Percentiles rank a stretch among this genome's conserved stretches.
Conservation (phyloP, 2,888 invertebrate genomes). For the Diadromus collaris region DNA sequence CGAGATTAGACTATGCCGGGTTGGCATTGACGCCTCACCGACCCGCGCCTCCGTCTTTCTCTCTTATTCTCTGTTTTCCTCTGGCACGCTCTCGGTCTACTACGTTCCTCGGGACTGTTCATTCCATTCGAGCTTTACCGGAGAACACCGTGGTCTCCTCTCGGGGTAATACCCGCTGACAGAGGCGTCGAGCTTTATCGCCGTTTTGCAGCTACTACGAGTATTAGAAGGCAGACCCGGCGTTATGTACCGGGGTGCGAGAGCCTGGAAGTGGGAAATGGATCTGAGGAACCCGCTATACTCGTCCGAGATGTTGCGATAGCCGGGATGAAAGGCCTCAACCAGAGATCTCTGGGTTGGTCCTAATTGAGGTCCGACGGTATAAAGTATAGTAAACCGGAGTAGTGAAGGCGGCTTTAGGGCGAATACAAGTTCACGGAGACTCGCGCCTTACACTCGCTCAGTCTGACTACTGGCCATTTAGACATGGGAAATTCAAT, state of each 20-base stretch:
- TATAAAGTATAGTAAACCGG: constrained; percentile 10
- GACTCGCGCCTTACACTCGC: not conserved
- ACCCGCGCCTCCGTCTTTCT: constrained; percentile 14
- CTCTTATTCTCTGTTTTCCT: constrained; percentile 29
- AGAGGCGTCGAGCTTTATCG: constrained; percentile 60
- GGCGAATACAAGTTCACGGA: constrained; percentile 7
- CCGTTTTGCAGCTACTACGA: constrained; percentile 62
- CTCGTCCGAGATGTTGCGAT: constrained; percentile 35
- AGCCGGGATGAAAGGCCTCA: constrained; percentile 23
- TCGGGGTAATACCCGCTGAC: constrained; percentile 36
- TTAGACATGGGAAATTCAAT: constrained; percentile 6
- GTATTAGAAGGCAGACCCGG: constrained; percentile 46
- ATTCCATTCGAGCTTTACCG: constrained; percentile 49
- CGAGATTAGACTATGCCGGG: constrained; percentile 62
- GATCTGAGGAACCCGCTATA: constrained; percentile 33
- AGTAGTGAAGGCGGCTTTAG: constrained; percentile 15
- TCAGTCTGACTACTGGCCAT: not conserved
- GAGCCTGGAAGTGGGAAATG: constrained; percentile 21
- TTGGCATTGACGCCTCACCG: constrained; percentile 44
- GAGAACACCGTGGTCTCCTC: constrained; percentile 43
- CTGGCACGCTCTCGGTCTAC: constrained; percentile 34
- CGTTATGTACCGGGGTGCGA: constrained; percentile 22
- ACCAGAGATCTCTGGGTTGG: constrained; percentile 17
- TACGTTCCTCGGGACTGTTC: constrained; percentile 17
- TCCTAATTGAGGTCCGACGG: constrained; percentile 54